Conservation (phyloP, 2,113 vertebrate genomes). For the Cebidichthys violaceus region DNA sequence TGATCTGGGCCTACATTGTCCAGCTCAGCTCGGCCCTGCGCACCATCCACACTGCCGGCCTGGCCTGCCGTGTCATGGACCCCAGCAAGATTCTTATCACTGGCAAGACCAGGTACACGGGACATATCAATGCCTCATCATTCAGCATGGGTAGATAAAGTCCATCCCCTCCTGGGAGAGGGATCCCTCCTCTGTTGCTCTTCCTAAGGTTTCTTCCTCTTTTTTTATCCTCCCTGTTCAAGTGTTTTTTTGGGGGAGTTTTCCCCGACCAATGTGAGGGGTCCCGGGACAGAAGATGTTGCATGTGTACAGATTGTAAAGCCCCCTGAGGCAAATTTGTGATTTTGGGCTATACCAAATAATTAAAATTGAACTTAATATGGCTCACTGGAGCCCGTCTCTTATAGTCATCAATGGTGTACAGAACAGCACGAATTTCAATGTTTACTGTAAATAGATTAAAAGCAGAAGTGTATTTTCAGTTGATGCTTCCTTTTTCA, state of each 20-base stretch:
- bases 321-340: too few relatives aligned
- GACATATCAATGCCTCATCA: not conserved
- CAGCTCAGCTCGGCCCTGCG: constrained; percentile 96
- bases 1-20: constrained; percentile 99
- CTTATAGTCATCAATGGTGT: not conserved
- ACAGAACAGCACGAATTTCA: not conserved
- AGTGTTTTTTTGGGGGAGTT: too few relatives aligned
- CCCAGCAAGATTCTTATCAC: constrained; percentile 99
- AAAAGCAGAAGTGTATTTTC: constrained; percentile 47
- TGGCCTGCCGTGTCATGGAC: constrained; percentile 98
- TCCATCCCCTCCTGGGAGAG: too few relatives aligned
- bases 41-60: constrained; percentile 96
- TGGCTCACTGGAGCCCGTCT: not conserved
- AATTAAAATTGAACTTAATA: not conserved
- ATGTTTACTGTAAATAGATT: constrained; percentile 28
- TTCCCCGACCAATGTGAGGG: too few relatives aligned
- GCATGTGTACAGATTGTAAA: too few relatives aligned
- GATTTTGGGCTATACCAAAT: too few relatives aligned
- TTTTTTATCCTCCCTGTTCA: too few relatives aligned
- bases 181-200: too few relatives aligned
- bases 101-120: constrained; percentile 93
- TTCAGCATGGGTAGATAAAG: not conserved
- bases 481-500: constrained; percentile 39
- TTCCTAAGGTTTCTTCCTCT: too few relatives aligned
- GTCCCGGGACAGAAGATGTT: too few relatives aligned